phyloP scores from a whole-genome alignment of 35 echinoderm and acorn worm genomes.

The Ophiothrix spiculata region DNA sequence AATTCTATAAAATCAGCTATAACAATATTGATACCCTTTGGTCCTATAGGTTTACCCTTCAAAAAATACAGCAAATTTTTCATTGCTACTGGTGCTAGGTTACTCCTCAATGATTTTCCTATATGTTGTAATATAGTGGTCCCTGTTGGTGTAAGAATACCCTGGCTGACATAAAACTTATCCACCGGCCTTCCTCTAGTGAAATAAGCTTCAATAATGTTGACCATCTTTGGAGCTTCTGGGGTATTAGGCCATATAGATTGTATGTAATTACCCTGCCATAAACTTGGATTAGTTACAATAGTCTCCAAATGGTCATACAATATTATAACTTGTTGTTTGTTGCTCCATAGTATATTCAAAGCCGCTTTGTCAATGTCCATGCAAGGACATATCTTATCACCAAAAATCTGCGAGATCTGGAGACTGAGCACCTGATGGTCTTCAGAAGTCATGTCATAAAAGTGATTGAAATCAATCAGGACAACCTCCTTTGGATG shows the following conservation, averaged over 20 bases:
- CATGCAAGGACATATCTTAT: constrained; percentile 44
- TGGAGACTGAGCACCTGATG: constrained; percentile 31
- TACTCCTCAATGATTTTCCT: constrained; percentile 32
- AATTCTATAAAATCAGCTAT: constrained; percentile 78
- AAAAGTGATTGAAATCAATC: constrained; percentile 76
- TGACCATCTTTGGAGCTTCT: constrained; percentile 80
- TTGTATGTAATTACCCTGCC: constrained; percentile 33
- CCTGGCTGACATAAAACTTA: constrained; percentile 70
- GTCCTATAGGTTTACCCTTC: constrained; percentile 57
- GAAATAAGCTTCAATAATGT: constrained; percentile 56
- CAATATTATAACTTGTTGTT: constrained; percentile 55
- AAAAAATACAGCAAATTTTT: constrained; percentile 62
- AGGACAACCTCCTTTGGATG: constrained; percentile 72
- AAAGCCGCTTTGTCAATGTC: constrained; percentile 40
- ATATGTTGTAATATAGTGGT: constrained; percentile 76
- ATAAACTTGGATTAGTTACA: constrained; percentile 3
- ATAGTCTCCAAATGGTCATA: constrained; percentile 40
- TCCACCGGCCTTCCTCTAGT: constrained; percentile 48
- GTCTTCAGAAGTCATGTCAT: constrained; percentile 41
- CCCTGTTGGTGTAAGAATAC: constrained; percentile 68
- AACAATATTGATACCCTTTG: constrained; percentile 66
- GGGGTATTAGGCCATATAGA: constrained; percentile 70
- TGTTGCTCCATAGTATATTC: constrained; percentile 61
- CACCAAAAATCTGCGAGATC: constrained; percentile 35
- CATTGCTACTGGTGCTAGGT: constrained; percentile 42